Evolutionary conservation across 2,888 invertebrate species (phyloP).

Genomic region (Augiades crinisus): DNA sequence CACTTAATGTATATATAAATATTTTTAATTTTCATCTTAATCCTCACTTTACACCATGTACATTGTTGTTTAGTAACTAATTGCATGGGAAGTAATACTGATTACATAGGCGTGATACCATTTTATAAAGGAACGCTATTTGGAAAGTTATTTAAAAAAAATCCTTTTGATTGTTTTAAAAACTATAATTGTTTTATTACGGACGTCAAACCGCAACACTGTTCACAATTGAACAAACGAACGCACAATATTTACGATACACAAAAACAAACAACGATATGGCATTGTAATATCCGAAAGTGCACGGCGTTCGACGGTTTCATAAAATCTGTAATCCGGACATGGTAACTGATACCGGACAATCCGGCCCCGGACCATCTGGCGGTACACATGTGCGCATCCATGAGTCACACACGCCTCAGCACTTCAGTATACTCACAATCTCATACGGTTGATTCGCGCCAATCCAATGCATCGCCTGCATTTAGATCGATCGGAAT

Average conservation of each 20-base stretch:
- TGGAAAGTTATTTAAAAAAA: no score
- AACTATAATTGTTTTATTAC: no score
- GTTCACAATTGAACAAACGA: neutral
- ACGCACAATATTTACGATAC: no score
- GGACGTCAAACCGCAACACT: no score
- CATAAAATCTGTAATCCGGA: constrained; percentile 26
- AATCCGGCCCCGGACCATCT: constrained; percentile 24
- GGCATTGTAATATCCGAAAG: constrained; percentile 47
- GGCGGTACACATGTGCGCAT: constrained; percentile 64
- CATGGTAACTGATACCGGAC: constrained; percentile 26
- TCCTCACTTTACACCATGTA: no score
- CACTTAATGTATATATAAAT: no score
- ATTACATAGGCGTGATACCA: no score
- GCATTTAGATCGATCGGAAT: constrained; percentile 57
- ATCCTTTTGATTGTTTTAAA: no score
- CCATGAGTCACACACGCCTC: constrained; percentile 68
- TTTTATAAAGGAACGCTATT: no score
- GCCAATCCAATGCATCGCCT: constrained; percentile 36
- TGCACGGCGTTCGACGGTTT: constrained; percentile 11
- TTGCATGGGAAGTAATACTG: no score
- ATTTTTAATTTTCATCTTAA: no score
- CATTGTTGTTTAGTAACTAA: no score
- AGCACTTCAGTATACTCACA: constrained; percentile 8
- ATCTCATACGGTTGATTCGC: constrained; percentile 50
- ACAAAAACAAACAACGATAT: neutral